Evolutionary conservation across 2,113 vertebrate species (phyloP), one percentile per base, ranked within the genome.

Genomic region (Nothobranchius furzeri): DNA sequence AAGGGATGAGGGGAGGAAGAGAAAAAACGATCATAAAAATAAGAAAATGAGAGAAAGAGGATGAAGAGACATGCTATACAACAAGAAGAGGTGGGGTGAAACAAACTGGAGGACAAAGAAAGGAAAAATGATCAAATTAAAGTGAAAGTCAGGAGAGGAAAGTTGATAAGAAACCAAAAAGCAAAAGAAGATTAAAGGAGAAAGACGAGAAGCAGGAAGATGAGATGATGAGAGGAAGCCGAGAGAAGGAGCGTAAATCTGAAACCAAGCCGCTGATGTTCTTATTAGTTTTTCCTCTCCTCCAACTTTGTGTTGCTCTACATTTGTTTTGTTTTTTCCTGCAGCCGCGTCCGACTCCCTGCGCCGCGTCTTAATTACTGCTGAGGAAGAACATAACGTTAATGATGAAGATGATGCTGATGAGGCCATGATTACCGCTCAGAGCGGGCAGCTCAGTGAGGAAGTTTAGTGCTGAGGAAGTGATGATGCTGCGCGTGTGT

Each of bases 321-420:
- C 8, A 62, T 63, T 67, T 72, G 51, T 78, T n/a, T n/a, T n/a
- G n/a, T 81, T 65, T 58, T 30, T 30, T 30, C 25, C 80, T 55
- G 56, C 54, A 42, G 61, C 65, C 69, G 81, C 67, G 83, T 85
- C 78, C 48, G 37, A 60, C 76, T 83, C 81, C 78, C 78, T 15
- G 61, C 56, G 75, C 87, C 61, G 58, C 76, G 83, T 83, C 85
- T 83, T 88, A 86, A 90, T 89, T 75, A 88, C 64, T 79, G 84
- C 70, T 82, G 83, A 63, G 83, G 70, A 80, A 71, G 79, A 83
- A 70, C 60, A 40, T 70, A 70, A 82, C 81, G 79, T 78, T 83
- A 86, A 85, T 80, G 71, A 72, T 35, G 70, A 70, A 45, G 73
- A 77, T 61, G 78, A 50, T 69, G 70, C 6, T 36, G 15, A 57